phyloP scores from a whole-genome alignment of 2,888 invertebrate species.

The Drosophila emarginata region DNA sequence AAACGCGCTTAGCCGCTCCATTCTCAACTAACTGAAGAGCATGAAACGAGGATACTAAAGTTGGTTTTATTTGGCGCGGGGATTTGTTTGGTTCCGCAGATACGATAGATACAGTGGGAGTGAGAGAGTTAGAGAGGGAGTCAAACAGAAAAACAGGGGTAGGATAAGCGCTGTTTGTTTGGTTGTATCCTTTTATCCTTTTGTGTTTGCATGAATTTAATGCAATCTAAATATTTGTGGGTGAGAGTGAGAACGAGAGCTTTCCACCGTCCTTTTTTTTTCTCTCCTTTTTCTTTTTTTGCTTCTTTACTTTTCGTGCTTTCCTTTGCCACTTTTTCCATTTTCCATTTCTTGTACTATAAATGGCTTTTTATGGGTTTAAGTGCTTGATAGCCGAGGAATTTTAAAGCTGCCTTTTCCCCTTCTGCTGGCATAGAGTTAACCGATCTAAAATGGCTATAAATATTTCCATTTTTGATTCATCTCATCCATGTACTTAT shows the following conservation, averaged over 20 bases:
- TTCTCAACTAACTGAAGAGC: constrained; percentile 13
- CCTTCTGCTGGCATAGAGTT: neutral
- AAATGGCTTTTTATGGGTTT: constrained; percentile 48
- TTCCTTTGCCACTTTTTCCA: neutral
- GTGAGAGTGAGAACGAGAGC: constrained; percentile 39
- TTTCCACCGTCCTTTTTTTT: constrained; percentile 18
- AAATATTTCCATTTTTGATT: constrained; percentile 1
- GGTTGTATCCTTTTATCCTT: constrained; percentile 61
- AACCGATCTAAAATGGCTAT: neutral
- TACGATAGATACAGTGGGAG: too few species aligned
- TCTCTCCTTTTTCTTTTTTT: constrained; percentile 5
- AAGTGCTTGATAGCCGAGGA: constrained; percentile 41
- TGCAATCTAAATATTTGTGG: constrained; percentile 78
- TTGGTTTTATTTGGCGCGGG: constrained; percentile 66
- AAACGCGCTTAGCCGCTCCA: constrained; percentile 18
- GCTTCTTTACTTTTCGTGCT: constrained; percentile 5
- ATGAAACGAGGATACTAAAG: constrained; percentile 22
- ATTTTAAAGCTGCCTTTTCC: constrained; percentile 35
- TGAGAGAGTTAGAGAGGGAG: neutral
- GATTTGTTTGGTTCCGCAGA: constrained; percentile 64
- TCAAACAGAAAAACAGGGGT: too few species aligned
- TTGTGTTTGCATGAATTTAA: constrained; percentile 76
- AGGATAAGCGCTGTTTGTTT: constrained; percentile 75
- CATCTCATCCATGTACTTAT: neutral
- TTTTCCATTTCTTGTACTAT: constrained; percentile 35